Percentiles rank a stretch among this genome's conserved stretches.
Conservation (phyloP, 2,797 vertebrate genomes). For the Tapirus indicus region DNA sequence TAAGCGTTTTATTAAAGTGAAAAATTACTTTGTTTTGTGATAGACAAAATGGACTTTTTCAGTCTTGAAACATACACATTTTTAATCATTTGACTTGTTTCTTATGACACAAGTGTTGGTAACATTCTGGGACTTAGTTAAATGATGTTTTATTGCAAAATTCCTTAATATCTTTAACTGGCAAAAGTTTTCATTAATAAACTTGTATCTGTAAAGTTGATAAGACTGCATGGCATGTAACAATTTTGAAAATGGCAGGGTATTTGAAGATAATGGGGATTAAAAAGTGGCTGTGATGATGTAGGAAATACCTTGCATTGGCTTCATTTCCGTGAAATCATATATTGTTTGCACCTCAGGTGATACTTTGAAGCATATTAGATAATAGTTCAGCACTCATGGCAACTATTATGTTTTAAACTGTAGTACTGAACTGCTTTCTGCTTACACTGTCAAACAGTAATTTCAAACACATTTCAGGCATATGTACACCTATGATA, state of each 20-base stretch:
- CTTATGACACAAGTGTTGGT: not conserved
- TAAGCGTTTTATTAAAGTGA: not conserved
- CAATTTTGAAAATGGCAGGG: constrained; percentile 46
- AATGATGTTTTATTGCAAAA: not conserved
- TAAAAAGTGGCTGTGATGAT: not conserved
- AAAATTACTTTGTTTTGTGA: not conserved
- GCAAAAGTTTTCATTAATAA: constrained; percentile 17
- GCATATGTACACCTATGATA: not conserved
- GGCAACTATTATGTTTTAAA: not conserved
- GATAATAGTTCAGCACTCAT: not conserved
- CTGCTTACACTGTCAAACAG: not conserved
- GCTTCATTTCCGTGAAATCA: constrained; percentile 5
- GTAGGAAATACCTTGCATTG: not conserved
- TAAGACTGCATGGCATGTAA: not conserved
- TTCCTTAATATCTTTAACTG: not conserved
- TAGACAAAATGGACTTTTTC: not conserved
- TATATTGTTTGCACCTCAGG: not conserved
- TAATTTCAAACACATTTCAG: constrained; percentile 13
- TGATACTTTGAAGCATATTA: not conserved
- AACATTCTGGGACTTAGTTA: not conserved
- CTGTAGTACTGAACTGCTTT: not conserved
- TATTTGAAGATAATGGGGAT: not conserved
- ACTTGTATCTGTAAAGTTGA: not conserved
- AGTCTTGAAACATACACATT: not conserved
- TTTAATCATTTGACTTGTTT: constrained; percentile 40